Base-by-base conservation (phyloP, 1,140 invertebrate species). In the Macrobrachium rosenbergii region DNA sequence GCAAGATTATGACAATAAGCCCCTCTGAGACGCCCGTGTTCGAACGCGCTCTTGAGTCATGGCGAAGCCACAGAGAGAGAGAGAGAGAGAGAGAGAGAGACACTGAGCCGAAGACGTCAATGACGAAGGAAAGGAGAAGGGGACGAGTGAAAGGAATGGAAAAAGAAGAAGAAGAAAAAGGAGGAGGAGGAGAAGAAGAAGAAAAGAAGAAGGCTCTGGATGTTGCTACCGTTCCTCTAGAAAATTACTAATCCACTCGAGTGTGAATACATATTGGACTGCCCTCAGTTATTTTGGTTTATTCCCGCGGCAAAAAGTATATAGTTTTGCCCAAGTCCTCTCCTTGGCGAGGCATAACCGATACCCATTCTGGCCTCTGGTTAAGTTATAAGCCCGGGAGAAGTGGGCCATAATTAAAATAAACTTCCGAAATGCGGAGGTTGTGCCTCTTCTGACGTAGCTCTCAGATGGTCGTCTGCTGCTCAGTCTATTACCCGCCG, bases 401-500 rank as follows among this genome's bases (percentile, higher is more conserved):
- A 87, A 82, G 78, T 75, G 28, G 58, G 62, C 79, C 84, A 64
- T 87, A 87, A 87, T 87, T 87, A 87, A 87, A 87, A 82, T 82
- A 82, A 82, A 87, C 77, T 69, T 62, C 78, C 67, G 69, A 81
- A 87, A 75, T 87, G 37, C 63, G 78, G 79, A 60, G 78, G 60
- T 64, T 75, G 45, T 75, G 45, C 84, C 75, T 69, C 84, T 81
- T 76, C 84, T 81, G 84, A 75, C 84, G 69, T 79, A 37, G 69
- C 64, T 58, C 43, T 45, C n/a, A 60, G 84, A 87, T 81, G 84
- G 84, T 43, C 78, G 78, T 45, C 78, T 21, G 78, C 78, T 81
- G 78, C 84, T 87, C 84, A 87, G 52, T 87, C 84, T 87, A 87
- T 87, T 87, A 87, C 84, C 84, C 60, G n/a, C 69, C 84, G 78